phyloP scores from a whole-genome alignment of 2,888 invertebrate genomes.

The Penaeus monodon region DNA sequence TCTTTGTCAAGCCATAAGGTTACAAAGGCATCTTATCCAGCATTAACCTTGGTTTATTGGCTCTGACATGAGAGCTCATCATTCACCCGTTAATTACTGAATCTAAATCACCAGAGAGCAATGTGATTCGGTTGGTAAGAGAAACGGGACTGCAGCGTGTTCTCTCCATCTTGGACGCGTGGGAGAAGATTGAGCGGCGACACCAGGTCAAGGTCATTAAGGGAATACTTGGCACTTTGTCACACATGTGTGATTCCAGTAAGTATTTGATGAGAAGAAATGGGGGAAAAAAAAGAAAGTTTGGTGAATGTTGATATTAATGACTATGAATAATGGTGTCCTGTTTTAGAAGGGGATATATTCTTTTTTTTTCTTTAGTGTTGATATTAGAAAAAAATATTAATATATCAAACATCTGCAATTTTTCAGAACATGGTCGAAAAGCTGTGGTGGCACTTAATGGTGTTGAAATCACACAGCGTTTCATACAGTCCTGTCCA shows the following conservation, averaged over 20 bases:
- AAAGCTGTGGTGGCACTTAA: slow-evolving; percentile 42
- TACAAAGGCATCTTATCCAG: too few species aligned
- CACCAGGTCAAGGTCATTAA: slow-evolving; percentile 51
- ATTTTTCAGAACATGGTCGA: slow-evolving; percentile 57
- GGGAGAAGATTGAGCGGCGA: slow-evolving; percentile 58
- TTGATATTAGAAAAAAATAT: background rate
- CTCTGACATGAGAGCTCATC: too few species aligned
- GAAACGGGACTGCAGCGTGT: slow-evolving; percentile 51
- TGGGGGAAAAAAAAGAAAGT: too few species aligned
- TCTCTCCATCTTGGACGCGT: slow-evolving; percentile 42
- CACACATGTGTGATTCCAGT: slow-evolving; percentile 60
- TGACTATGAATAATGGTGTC: background rate
- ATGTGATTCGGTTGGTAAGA: slow-evolving; percentile 50
- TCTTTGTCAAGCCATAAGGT: too few species aligned
- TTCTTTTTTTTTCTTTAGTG: too few species aligned
- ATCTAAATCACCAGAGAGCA: slow-evolving; percentile 41
- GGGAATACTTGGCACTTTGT: slow-evolving; percentile 43
- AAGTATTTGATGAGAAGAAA: slow-evolving; percentile 17
- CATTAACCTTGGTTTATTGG: too few species aligned
- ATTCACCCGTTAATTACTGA: background rate
- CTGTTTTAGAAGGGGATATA: background rate
- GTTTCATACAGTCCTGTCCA: slow-evolving; percentile 60
- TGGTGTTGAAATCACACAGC: slow-evolving; percentile 52
- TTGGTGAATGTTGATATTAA: background rate
- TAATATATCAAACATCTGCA: background rate